A percentile compares a stretch with the other conserved stretches of the same genome.
Conservation (phyloP, 23 tunicate genomes). For the Corella eumyota region DNA sequence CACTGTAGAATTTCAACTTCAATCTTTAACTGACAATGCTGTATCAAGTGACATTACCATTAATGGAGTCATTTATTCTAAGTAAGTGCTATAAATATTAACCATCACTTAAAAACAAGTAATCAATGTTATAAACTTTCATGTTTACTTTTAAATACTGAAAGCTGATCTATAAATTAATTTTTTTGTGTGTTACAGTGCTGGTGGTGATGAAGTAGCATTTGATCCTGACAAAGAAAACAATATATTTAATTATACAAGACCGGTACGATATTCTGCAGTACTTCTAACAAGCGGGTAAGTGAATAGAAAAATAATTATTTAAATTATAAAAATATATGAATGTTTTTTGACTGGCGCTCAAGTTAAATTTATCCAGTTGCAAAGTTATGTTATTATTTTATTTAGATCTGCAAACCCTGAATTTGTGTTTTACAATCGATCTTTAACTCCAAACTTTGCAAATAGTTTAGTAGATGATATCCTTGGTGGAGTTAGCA, state of each 20-base stretch:
- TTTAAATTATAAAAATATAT: too few species aligned
- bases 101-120: too few species aligned
- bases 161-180: background rate
- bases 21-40: constrained; percentile 4
- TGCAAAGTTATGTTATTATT: background rate
- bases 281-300: constrained; percentile 1
- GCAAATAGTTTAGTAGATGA: background rate
- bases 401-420: background rate
- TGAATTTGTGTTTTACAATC: background rate
- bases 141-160: too few species aligned
- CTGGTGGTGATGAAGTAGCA: constrained; percentile 9
- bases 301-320: background rate
- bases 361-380: too few species aligned
- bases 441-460: background rate
- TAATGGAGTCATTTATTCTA: constrained; percentile 16
- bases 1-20: constrained; percentile 16
- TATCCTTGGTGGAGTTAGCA: background rate
- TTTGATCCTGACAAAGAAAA: constrained; percentile 6
- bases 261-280: constrained; percentile 3
- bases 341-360: too few species aligned
- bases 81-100: constrained; percentile 24
- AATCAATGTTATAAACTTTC: too few species aligned
- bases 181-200: constrained; percentile 3
- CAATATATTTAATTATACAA: constrained; percentile 5
- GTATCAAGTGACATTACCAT: constrained; percentile 1